These are phyloP conservation scores for Shinisaurus crocodilurus DNA, from an alignment of 2,113 vertebrate species.

Conservation along the genomic window DNA sequence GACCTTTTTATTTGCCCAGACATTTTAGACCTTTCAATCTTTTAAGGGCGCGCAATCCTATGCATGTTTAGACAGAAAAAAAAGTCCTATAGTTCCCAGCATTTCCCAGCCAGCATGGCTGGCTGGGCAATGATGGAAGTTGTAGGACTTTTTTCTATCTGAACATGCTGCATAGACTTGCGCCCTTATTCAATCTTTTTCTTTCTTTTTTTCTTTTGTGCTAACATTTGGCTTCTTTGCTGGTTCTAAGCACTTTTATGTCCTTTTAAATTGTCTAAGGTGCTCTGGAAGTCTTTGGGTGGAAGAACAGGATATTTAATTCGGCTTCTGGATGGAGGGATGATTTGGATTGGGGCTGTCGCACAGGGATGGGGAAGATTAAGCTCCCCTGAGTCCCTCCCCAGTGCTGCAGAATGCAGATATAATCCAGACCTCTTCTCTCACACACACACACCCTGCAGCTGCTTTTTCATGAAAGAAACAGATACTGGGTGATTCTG, in stretches of 20 bases:
- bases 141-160: too few relatives aligned
- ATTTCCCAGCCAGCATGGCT: too few relatives aligned
- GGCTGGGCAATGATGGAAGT: too few relatives aligned
- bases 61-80: too few relatives aligned
- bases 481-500: neutral
- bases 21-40: too few relatives aligned
- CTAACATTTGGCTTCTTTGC: neutral
- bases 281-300: neutral
- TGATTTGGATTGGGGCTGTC: neutral
- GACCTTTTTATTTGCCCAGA: too few relatives aligned
- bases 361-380: neutral
- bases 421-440: neutral
- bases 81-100: too few relatives aligned
- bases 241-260: neutral
- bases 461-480: neutral
- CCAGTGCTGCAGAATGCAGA: neutral
- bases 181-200: too few relatives aligned
- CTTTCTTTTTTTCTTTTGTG: too few relatives aligned
- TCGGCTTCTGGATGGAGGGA: neutral
- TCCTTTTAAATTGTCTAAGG: neutral
- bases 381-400: neutral
- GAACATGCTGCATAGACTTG: too few relatives aligned
- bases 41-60: too few relatives aligned
- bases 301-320: neutral
- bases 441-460: neutral